phyloP scores from a whole-genome alignment of 2,888 invertebrate genomes.

The Ferrisia virgata region DNA sequence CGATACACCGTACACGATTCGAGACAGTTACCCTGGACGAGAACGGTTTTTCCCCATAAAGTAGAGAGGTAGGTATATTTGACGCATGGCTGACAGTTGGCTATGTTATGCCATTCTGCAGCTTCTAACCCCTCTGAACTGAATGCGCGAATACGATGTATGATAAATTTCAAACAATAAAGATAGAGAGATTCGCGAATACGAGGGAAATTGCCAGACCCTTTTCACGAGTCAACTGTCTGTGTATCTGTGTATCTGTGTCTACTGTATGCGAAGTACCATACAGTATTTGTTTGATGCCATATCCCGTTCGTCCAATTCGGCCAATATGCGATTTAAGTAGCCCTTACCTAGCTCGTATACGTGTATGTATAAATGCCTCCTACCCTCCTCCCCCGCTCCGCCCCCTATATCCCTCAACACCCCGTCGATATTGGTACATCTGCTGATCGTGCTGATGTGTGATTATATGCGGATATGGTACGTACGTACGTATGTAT shows the following conservation, averaged over 20 bases:
- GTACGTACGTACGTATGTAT: too few species aligned
- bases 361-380: too few species aligned
- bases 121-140: background rate
- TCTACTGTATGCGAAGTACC: background rate
- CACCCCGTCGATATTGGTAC: background rate
- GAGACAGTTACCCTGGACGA: background rate
- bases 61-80: background rate
- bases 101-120: too few species aligned
- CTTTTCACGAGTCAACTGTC: conserved; percentile 26
- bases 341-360: conserved; percentile 7
- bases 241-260: too few species aligned
- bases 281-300: background rate
- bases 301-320: background rate
- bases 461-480: background rate
- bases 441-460: background rate
- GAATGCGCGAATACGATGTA: background rate
- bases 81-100: conserved; percentile 21
- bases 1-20: too few species aligned
- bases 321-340: conserved; percentile 28
- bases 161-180: background rate
- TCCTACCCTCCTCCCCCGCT: too few species aligned
- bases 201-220: conserved; percentile 18
- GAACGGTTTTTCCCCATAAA: background rate
- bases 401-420: background rate
- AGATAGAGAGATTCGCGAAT: background rate